Base-by-base conservation (phyloP, 2,888 invertebrate genomes). In the Tenthredo livida region DNA sequence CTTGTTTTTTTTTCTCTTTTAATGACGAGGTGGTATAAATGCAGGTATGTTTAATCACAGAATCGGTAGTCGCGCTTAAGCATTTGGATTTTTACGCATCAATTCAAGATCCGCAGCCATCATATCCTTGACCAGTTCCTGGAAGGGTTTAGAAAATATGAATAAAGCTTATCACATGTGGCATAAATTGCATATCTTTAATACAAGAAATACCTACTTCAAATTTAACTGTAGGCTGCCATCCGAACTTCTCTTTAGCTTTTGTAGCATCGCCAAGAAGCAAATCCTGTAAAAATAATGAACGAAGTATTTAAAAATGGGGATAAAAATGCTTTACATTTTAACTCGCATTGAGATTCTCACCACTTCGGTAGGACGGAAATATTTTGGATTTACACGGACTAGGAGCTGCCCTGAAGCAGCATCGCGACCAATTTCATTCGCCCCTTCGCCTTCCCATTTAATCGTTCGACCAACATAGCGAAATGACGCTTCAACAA, bases 331-430 rank as follows among this genome's bases (percentile, higher is more conserved):
- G 83, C 0, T 73, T 29, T 47, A 15, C 50, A 86, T 83, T 70
- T 73, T 78, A 77, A 54, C 5, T 21, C 61, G 58, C n/a, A 92
- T 84, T 25, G 80, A 77, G 43, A 67, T 72, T 80, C 96, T 95
- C 93, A 97, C 98, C 91, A 99, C 99, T 97, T 99, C 99, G 0
- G 99, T 98, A 10, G 99, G 99, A 86, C 99, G 95, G 94, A 99
- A 99, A 95, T 97, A 99, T 94, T 98, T 98, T 0, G 97, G 96
- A 94, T 99, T 99, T 72, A 99, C 96, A 91, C 95, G 96, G 29
- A 99, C 97, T 47, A 99, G 95, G 75, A 98, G 94, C 96, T 96
- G 91, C 97, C 97, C 88, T 93, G 89, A 91, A 92, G n/a, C 95
- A 94, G 47, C 95, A 89, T 95, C 95, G 89, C 95, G 95, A 1